Percentiles rank a stretch among this genome's conserved stretches.
phyloP scores from a whole-genome alignment of 35 echinoderm and acorn worm genomes.

The Patiria miniata region DNA sequence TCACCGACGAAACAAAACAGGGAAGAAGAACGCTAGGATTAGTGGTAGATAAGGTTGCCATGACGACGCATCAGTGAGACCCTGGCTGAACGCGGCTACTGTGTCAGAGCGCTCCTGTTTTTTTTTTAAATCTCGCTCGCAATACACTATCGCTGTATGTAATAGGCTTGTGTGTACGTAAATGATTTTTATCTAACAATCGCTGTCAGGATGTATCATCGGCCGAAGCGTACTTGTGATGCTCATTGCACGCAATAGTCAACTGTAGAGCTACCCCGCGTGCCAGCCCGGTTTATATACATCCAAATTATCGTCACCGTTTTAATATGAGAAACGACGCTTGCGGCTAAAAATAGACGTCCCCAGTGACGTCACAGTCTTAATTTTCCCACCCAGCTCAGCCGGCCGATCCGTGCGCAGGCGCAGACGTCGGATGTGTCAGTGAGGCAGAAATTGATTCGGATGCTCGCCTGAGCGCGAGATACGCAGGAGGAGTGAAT shows the following conservation, averaged over 20 bases:
- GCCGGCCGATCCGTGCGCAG: background rate
- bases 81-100: background rate
- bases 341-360: conserved; percentile 12
- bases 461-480: background rate
- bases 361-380: background rate
- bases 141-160: too few species aligned
- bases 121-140: background rate
- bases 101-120: background rate
- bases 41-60: conserved; percentile 20
- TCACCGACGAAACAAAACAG: background rate
- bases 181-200: background rate
- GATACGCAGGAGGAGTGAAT: background rate
- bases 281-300: background rate
- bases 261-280: background rate
- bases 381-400: too few species aligned
- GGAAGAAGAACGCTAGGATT: background rate
- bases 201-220: background rate
- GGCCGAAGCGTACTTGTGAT: background rate
- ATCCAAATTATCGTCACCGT: conserved; percentile 12
- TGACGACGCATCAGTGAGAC: conserved; percentile 17
- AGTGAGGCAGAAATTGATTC: background rate
- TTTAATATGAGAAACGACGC: conserved; percentile 12
- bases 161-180: background rate
- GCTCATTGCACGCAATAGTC: conserved; percentile 9
- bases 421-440: background rate